A percentile compares a stretch with the other conserved stretches of the same genome.
These are phyloP conservation scores for Drosophila anceps DNA, from an alignment of 2,888 invertebrate species.

Conservation along the genomic window DNA sequence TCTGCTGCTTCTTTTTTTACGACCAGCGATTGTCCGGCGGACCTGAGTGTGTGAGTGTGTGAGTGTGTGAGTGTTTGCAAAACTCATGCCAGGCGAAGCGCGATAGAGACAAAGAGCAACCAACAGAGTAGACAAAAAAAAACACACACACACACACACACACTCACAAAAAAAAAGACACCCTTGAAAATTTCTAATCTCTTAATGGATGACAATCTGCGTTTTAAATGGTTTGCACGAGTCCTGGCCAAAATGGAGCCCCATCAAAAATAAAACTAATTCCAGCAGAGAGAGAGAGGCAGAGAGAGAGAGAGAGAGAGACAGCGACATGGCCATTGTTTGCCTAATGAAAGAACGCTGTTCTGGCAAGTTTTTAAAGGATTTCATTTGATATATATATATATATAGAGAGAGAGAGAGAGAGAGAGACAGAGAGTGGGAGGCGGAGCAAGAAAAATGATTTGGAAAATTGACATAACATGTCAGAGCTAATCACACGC, in stretches of 20 bases:
- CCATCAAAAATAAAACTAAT: constrained; percentile 78
- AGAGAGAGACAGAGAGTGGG: neutral
- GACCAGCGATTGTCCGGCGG: constrained; percentile 55
- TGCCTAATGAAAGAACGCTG: constrained; percentile 80
- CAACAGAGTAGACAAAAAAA: constrained; percentile 24
- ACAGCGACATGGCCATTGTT: constrained; percentile 62
- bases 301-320: constrained; percentile 2
- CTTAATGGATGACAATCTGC: constrained; percentile 82
- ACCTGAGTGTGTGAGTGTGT: constrained; percentile 26
- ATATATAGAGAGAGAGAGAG: neutral
- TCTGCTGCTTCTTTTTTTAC: constrained; percentile 59
- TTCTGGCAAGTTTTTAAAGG: constrained; percentile 80
- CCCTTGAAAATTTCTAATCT: constrained; percentile 82
- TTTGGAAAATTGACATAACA: constrained; percentile 78
- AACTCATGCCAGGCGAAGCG: constrained; percentile 66
- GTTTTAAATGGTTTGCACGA: constrained; percentile 81
- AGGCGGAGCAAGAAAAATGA: constrained; percentile 57
- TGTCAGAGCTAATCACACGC: constrained; percentile 78
- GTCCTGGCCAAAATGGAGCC: constrained; percentile 52
- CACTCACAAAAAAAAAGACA: constrained; percentile 54
- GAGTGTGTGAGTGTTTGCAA: constrained; percentile 69
- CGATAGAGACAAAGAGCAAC: constrained; percentile 71
- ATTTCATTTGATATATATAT: constrained; percentile 42
- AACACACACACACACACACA: constrained; percentile 30
- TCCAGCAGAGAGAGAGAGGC: constrained; percentile 64